Base-by-base conservation (phyloP, 1,140 invertebrate genomes). In the Leptestheria dahalacensis region DNA sequence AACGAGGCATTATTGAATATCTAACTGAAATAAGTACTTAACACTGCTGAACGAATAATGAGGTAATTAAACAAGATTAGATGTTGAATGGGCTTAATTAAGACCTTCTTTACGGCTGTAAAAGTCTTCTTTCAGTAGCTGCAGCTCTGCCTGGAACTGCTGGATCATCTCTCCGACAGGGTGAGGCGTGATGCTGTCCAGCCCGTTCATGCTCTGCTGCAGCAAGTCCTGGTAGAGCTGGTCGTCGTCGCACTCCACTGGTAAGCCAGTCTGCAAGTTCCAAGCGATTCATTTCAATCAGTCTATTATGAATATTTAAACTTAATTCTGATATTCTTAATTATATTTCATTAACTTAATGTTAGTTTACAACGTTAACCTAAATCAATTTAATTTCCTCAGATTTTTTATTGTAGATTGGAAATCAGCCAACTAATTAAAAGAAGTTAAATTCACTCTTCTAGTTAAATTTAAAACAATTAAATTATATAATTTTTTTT, bases 91-190 rank as follows among this genome's bases (percentile, higher is more conserved):
- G n/a, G n/a, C n/a, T n/a, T 41, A 41, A 41, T 6, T 10, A 23
- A 23, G 12, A 60, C 58, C 58, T 51, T 60, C 58, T 60, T 49
- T 52, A 18, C 51, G 49, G 23, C 26, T 50, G 49, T 48, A 25
- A 11, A 60, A 48, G 18, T 60, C 58, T 12, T 60, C 50, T 12
- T 52, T 50, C n/a, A 60, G 24, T 26, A 41, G 20, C 25, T 33
- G 47, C 58, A 60, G 33, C 33, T 60, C 58, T 26, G 24, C 28
- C 3, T 33, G 48, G 20, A 60, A 52, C 21, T 29, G 48, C 2
- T 50, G 48, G 15, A 60, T 60, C 58, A 60, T 28, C 12, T 50
- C 58, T 3, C 58, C 58, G 24, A 23, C 3, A 4, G 58, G 58
- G 24, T 24, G 58, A 9, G 51, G 26, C 3, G 47, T 55, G 11